These are phyloP conservation scores for Cardiocondyla obscurior DNA, from an alignment of 1,140 invertebrate species.

Conservation along the genomic window DNA sequence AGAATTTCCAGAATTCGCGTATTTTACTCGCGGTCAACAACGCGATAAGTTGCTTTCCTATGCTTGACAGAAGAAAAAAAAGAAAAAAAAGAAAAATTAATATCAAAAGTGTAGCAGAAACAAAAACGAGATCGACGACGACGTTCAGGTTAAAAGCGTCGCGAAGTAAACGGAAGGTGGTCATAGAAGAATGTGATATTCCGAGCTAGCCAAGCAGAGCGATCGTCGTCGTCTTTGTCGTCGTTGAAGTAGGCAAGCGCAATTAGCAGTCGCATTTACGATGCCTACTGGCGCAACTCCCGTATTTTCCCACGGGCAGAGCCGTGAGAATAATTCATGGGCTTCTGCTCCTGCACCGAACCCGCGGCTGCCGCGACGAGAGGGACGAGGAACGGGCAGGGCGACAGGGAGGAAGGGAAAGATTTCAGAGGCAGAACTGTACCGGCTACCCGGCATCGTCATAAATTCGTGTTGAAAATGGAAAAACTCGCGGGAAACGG, in stretches of 20 bases:
- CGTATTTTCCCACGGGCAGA: conserved; percentile 82
- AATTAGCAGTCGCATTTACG: conserved; percentile 81
- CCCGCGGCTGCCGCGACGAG: conserved; percentile 45
- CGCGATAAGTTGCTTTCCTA: background rate
- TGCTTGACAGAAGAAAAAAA: background rate
- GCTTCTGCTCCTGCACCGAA: conserved; percentile 66
- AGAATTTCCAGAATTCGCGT: background rate
- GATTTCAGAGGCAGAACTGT: conserved; percentile 50
- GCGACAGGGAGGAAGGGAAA: background rate
- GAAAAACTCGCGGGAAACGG: conserved; percentile 52
- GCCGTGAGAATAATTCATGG: conserved; percentile 83
- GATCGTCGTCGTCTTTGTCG: conserved; percentile 42
- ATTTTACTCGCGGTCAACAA: background rate
- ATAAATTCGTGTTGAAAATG: conserved; percentile 70
- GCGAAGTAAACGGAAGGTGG: conserved; percentile 13
- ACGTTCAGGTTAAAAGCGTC: background rate
- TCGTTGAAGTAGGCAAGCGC: conserved; percentile 68
- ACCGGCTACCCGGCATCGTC: conserved; percentile 58
- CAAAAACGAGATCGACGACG: background rate
- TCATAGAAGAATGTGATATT: conserved; percentile 62
- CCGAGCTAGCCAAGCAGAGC: conserved; percentile 41
- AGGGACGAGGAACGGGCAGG: background rate
- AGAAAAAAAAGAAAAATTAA: background rate
- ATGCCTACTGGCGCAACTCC: conserved; percentile 79
- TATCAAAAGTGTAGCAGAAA: background rate